Percentiles rank a stretch among this genome's conserved stretches.
These are phyloP conservation scores for Ephestia elutella DNA, from an alignment of 1,140 invertebrate species.

Conservation along the genomic window DNA sequence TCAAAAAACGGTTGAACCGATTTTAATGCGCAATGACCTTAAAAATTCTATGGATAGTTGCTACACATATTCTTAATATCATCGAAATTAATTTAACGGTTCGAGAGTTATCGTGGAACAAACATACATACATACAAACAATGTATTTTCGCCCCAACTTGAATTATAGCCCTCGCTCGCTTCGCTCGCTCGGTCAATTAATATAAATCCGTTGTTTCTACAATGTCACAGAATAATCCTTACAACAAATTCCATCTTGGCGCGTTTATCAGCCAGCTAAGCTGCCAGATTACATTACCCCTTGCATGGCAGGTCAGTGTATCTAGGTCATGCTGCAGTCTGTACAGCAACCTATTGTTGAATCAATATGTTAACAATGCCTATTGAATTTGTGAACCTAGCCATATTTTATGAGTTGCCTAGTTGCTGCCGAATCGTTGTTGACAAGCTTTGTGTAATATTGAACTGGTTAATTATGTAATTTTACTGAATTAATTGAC, in stretches of 20 bases:
- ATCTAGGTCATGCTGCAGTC: constrained; percentile 33
- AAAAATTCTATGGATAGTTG: too few species aligned
- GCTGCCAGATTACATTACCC: constrained; percentile 19
- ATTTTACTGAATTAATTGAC: background rate
- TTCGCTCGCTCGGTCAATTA: too few species aligned
- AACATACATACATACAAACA: too few species aligned
- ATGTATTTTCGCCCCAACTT: too few species aligned
- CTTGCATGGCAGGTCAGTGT: constrained; percentile 31
- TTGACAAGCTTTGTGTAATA: constrained; percentile 6
- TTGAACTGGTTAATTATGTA: constrained; percentile 4
- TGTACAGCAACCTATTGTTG: constrained; percentile 22
- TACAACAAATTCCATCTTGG: background rate
- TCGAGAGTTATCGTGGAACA: too few species aligned
- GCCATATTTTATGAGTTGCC: constrained; percentile 15
- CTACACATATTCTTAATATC: too few species aligned
- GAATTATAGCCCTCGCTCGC: too few species aligned
- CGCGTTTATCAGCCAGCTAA: background rate
- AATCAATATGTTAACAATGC: constrained; percentile 34
- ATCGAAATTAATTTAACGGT: too few species aligned
- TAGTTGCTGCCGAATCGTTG: constrained; percentile 3
- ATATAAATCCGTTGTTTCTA: too few species aligned
- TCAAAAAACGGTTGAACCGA: too few species aligned
- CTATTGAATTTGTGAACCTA: constrained; percentile 10
- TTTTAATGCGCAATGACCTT: too few species aligned
- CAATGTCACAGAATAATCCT: background rate